Percentiles rank a stretch among this genome's conserved stretches.
Evolutionary conservation across 1,140 invertebrate species (phyloP).

Genomic region (Drosophila littoralis): DNA sequence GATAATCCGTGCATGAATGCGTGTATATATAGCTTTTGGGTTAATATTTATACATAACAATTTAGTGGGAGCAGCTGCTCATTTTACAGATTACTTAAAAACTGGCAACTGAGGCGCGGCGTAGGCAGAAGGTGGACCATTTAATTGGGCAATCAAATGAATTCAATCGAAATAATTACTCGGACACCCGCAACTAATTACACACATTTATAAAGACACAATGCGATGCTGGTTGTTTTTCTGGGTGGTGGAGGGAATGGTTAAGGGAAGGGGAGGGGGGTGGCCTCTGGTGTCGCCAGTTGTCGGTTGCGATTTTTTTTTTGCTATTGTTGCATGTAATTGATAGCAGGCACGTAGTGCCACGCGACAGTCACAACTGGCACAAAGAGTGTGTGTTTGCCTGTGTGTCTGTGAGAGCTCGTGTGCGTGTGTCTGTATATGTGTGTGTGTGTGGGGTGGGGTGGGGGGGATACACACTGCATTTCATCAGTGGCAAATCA

Average conservation of each 20-base stretch:
- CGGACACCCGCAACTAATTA: slow-evolving; percentile 34
- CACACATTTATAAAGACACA: slow-evolving; percentile 44
- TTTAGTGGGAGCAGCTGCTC: background rate
- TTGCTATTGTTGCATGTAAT: slow-evolving; percentile 45
- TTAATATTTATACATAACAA: no score
- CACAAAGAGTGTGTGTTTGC: background rate
- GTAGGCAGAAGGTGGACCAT: slow-evolving; percentile 15
- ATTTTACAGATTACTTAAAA: background rate
- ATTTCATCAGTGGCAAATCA: slow-evolving; percentile 52
- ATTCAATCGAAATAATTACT: slow-evolving; percentile 42
- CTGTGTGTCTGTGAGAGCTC: background rate
- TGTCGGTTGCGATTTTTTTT: slow-evolving; percentile 33
- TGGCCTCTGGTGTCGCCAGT: slow-evolving; percentile 3
- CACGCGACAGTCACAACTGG: slow-evolving; percentile 28
- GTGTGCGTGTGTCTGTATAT: background rate
- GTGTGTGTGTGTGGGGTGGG: background rate
- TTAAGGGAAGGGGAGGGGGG: no score
- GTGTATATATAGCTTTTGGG: no score
- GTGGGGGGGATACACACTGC: background rate
- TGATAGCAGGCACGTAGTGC: slow-evolving; percentile 46
- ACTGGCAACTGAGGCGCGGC: background rate
- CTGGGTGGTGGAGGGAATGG: no score
- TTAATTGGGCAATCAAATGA: slow-evolving; percentile 36
- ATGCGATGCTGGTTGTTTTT: slow-evolving; percentile 2
- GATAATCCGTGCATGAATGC: no score